Evolutionary conservation across 2,888 invertebrate genomes (phyloP), one percentile per base, ranked within the genome.

Genomic region (Trichogramma evanescens): DNA sequence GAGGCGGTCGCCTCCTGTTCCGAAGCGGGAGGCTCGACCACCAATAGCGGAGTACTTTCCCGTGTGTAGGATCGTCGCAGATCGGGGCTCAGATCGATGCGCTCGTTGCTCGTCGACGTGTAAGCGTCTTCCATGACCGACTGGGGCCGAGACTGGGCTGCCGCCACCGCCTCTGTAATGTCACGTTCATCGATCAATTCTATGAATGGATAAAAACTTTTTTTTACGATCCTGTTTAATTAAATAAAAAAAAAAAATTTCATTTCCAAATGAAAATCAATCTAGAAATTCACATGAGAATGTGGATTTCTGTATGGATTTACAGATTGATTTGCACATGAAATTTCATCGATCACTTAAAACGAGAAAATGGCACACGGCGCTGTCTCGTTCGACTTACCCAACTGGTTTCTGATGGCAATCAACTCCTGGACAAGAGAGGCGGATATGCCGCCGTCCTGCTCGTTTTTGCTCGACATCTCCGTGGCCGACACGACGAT

Each of bases 401-500:
- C 74, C 57, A 75, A 61, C 60, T 77, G 75, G 60, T 73, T 74
- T 26, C 73, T 73, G 42, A 78, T 77, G 4, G 77, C 76, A 13
- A 77, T 69, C 5, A 78, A 61, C 55, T 78, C 77, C 45, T 70
- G 70, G n/a, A 78, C 65, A 8, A 75, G 64, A 1, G 75, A 69
- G 4, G 74, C 57, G 80, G 79, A 65, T 80, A 81, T 3, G 86
- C 83, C 1, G 87, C 86, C 67, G 88, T 80, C 72, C 87, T 86
- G 54, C 59, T 86, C 87, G 68, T 84, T 84, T 1, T 88, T 82
- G 71, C 85, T 86, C 5, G 89, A 87, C 63, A 91, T 79, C 71
- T 91, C 90, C 54, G 86, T 83, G 0, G 89, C 85, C 65, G 84
- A 86, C 65, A 92, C 82, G 44, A 86, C 85, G 68, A 85, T 82